These are phyloP conservation scores for Apantesis nais DNA, from an alignment of 2,888 invertebrate genomes.

Conservation along the genomic window DNA sequence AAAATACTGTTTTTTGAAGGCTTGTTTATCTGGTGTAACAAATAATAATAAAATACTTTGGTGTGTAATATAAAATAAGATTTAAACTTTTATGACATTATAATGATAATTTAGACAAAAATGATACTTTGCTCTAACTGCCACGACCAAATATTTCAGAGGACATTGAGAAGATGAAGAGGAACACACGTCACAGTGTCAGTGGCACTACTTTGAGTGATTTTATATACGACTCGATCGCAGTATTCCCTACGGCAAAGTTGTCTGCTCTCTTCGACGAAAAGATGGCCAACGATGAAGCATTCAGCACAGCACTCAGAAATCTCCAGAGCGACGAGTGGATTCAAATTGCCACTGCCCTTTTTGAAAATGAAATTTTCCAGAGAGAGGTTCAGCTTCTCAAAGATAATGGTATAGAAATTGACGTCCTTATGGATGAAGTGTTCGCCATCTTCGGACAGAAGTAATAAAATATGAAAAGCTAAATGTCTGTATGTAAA, in stretches of 20 bases:
- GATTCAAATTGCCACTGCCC: constrained; percentile 54
- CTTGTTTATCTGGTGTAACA: neutral
- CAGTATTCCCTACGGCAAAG: constrained; percentile 62
- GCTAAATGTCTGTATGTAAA: neutral
- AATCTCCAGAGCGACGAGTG: constrained; percentile 69
- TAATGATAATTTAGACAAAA: neutral
- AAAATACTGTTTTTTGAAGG: neutral
- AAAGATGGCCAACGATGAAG: constrained; percentile 66
- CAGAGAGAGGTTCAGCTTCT: constrained; percentile 59
- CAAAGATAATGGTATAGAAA: constrained; percentile 62
- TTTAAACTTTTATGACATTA: neutral
- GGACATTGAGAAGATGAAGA: constrained; percentile 10
- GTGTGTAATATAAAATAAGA: too few relatives aligned
- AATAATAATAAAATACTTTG: neutral
- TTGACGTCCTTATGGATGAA: constrained; percentile 53
- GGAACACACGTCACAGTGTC: constrained; percentile 43
- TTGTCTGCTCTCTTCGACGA: constrained; percentile 66
- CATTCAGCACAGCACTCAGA: constrained; percentile 65
- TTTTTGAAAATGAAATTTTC: constrained; percentile 66
- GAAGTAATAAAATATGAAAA: neutral
- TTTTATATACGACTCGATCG: constrained; percentile 61
- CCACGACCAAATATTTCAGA: constrained; percentile 31
- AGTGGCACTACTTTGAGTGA: constrained; percentile 60
- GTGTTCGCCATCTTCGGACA: constrained; percentile 68
- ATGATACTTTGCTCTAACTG: neutral